Base-by-base conservation (phyloP, 2,888 invertebrate genomes). In the Patella ulyssiponensis region DNA sequence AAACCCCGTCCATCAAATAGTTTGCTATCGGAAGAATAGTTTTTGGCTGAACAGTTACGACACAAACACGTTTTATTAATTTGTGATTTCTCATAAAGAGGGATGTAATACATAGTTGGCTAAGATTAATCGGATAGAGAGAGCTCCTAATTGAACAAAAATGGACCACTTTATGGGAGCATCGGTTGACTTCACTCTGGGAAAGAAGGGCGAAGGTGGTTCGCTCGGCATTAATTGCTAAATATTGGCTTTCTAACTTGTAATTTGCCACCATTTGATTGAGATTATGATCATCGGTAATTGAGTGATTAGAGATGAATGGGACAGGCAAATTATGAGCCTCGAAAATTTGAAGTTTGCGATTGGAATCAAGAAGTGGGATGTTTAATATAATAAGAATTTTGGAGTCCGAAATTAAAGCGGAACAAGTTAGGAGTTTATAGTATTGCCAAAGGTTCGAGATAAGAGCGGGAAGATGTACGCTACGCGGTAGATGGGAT, bases 291-390 rank as follows among this genome's bases (percentile, higher is more conserved):
- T n/a, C 23, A 20, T 64, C 64, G 23, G n/a, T 64, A 64, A 14
- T 64, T 7, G 23, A 5, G 20, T 20, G 64, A 20, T 64, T 64
- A 9, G 20, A 64, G 23, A 12, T n/a, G 23, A 64, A n/a, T n/a
- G 64, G 64, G 4, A 64, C n/a, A n/a, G 64, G 64, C n/a, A 64
- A 64, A n/a, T 64, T 64, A n/a, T 64, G n/a, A 64, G 64, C 64
- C 14, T 64, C 9, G 12, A 64, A 64, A 3, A 64, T 64, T 64
- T 64, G n/a, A 12, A 64, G 64, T 64, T 64, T 64, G 3, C 64
- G n/a, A 64, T 64, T 64, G 5, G n/a, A 64, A n/a, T 64, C 64
- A 2, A 64, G 11, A 20, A 64, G 23, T n/a, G 64, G 64, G n/a
- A 64, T 64, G 12, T 64, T 64, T 9, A 64, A 64, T 9, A 64